phyloP scores from a whole-genome alignment of 2,113 vertebrate genomes.

The Dasyurus viverrinus region DNA sequence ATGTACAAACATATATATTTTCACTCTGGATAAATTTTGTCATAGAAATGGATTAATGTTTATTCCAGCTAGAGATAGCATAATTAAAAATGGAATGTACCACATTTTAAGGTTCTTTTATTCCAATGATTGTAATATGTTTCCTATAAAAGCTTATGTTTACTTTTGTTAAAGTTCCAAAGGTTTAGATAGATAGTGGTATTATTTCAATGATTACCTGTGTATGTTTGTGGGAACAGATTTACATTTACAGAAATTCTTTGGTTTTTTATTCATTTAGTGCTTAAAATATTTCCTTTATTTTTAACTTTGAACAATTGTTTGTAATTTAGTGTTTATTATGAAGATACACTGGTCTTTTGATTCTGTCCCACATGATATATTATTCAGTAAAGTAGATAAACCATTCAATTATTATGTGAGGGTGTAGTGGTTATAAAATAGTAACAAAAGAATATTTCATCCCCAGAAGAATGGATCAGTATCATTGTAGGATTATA shows the following conservation, averaged over 20 bases:
- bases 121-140: neutral
- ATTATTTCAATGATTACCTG: constrained; percentile 9
- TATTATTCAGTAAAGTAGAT: constrained; percentile 36
- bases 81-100: neutral
- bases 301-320: neutral
- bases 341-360: neutral
- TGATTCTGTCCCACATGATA: neutral
- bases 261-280: constrained; percentile 3
- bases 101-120: constrained; percentile 11
- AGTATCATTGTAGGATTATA: neutral
- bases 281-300: neutral
- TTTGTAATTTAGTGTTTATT: constrained; percentile 8
- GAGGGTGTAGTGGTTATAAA: neutral
- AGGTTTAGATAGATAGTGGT: neutral
- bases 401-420: neutral
- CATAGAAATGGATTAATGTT: neutral
- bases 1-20: neutral
- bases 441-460: constrained; percentile 1
- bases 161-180: neutral
- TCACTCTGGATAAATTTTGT: neutral
- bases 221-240: constrained; percentile 1
- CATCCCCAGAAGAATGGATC: neutral
- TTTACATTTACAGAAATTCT: constrained; percentile 4
- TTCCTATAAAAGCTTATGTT: neutral
- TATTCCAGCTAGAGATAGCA: neutral